Evolutionary conservation across 2,113 vertebrate species (phyloP), one percentile per base, ranked within the genome.

Genomic region (Mola mola): DNA sequence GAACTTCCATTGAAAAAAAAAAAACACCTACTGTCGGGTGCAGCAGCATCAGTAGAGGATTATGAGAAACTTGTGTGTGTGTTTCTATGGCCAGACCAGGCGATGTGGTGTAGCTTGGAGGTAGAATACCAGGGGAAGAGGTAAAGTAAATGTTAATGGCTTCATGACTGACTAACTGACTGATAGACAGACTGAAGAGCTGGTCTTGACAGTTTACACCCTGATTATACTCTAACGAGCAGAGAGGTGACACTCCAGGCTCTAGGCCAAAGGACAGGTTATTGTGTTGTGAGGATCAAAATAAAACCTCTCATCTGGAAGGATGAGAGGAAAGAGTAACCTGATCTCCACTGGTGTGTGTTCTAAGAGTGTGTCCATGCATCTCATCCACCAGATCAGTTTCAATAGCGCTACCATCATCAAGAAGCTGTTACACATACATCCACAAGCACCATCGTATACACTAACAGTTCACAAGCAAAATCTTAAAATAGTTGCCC

Each of bases 221-320:
- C 15, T 28, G 55, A 82, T 75, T 61, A 60, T 70, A 73, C 61
- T 71, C 33, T 41, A 67, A 49, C 42, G 36, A 38, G 64, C 41
- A 37, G 43, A 56, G 67, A 76, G 78, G 49, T 71, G 72, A 83
- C 70, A 76, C 72, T 59, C 46, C 52, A 19, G 50, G 21, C 56
- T 69, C 65, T 8, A 67, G 77, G 59, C 65, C 59, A 34, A 64
- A 76, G 79, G 81, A 74, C 59, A 37, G 63, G 41, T 55, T 56
- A 76, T 67, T 62, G 42, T 79, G 61, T 56, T 36, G 26, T 38
- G 34, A 65, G 52, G 49, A 65, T 68, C 67, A 56, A 80, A 83
- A 86, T 69, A 78, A 83, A 78, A 80, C 58, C 60, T 73, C 66
- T 84, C 59, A 61, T 72, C 68, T 85, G 26, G 31, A 76, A 64